phyloP scores from a whole-genome alignment of 2,888 invertebrate species.

The Villa cingulata region DNA sequence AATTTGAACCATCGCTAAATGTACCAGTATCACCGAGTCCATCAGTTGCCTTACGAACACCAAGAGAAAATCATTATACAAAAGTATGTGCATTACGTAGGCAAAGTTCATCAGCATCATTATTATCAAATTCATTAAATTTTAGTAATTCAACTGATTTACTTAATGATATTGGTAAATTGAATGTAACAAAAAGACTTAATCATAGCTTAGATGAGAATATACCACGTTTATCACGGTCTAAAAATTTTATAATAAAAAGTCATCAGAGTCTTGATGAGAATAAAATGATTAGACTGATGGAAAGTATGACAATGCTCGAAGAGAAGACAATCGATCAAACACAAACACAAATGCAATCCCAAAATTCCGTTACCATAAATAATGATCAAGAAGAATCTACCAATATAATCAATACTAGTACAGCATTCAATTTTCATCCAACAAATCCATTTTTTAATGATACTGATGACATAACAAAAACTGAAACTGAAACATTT shows the following conservation, averaged over 20 bases:
- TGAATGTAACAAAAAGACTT: slow-evolving; percentile 47
- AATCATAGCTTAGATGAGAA: slow-evolving; percentile 67
- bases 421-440: slow-evolving; percentile 27
- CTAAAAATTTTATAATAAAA: slow-evolving; percentile 38
- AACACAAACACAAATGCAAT: too few species aligned
- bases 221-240: slow-evolving; percentile 26
- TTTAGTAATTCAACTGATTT: slow-evolving; percentile 1
- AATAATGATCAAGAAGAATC: not conserved
- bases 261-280: slow-evolving; percentile 59
- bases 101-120: slow-evolving; percentile 68
- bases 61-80: slow-evolving; percentile 74
- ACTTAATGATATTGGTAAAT: slow-evolving; percentile 26
- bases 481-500: slow-evolving; percentile 1
- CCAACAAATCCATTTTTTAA: slow-evolving; percentile 33
- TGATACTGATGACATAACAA: slow-evolving; percentile 16
- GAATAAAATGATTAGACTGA: slow-evolving; percentile 34
- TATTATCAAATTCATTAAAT: slow-evolving; percentile 39
- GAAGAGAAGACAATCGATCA: not conserved
- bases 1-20: slow-evolving; percentile 44
- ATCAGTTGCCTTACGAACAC: slow-evolving; percentile 46
- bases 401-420: not conserved
- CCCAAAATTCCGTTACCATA: not conserved
- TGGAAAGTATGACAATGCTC: slow-evolving; percentile 19
- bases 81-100: slow-evolving; percentile 78
- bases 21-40: slow-evolving; percentile 57